A percentile compares a stretch with the other conserved stretches of the same genome.
Conservation (phyloP, 2,797 vertebrate genomes). For the Rhynchotus rufescens region DNA sequence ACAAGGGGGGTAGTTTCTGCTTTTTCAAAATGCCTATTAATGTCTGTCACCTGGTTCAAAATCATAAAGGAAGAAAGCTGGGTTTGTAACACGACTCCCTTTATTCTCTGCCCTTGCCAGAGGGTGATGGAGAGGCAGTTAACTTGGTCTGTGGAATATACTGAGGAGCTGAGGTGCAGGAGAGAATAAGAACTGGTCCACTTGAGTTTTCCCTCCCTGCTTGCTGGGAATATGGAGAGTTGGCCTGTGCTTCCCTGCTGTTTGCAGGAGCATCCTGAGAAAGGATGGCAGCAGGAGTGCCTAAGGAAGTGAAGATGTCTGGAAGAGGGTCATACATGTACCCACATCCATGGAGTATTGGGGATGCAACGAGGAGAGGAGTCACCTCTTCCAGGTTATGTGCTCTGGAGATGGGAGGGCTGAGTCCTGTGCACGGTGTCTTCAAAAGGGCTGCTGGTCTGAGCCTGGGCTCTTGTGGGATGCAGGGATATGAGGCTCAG, state of each 20-base stretch:
- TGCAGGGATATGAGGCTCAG: not conserved
- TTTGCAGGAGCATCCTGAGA: not conserved
- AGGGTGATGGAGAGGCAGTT: not conserved
- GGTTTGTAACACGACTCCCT: not conserved
- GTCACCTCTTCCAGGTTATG: not conserved
- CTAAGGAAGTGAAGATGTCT: accelerated
- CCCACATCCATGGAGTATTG: accelerated
- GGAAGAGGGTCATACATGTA: not conserved
- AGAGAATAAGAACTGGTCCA: not conserved
- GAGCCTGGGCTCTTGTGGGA: not conserved
- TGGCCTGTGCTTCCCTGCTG: not conserved
- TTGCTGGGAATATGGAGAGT: not conserved
- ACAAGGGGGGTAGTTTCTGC: not conserved
- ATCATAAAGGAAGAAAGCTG: not conserved
- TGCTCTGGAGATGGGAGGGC: not conserved
- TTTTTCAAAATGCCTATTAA: not conserved
- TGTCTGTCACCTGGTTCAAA: not conserved
- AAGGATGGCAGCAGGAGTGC: not conserved
- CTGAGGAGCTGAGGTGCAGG: not conserved
- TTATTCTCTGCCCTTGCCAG: not conserved
- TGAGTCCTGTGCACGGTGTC: not conserved
- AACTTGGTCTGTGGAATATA: accelerated
- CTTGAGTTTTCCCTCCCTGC: accelerated
- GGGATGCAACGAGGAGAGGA: not conserved
- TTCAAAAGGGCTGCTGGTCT: not conserved